Evolutionary conservation across 2,888 invertebrate genomes (phyloP).

Genomic region (Ophion slaviceki): DNA sequence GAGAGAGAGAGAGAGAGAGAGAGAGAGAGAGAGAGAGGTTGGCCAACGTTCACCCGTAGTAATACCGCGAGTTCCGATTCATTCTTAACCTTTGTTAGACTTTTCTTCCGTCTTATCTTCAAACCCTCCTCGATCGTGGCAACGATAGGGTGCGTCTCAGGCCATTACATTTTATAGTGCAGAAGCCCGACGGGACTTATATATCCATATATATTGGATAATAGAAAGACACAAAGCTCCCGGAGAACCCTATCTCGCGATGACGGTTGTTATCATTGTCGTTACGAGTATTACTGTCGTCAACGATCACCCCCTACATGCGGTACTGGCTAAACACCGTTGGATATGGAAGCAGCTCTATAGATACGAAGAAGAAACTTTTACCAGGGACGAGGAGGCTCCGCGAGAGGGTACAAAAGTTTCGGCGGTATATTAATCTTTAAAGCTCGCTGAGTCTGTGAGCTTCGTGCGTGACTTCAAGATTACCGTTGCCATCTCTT

Average conservation of each 20-base stretch:
- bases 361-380: slow-evolving; percentile 40
- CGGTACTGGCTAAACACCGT: slow-evolving; percentile 15
- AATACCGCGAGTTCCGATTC: slow-evolving; percentile 61
- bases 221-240: slow-evolving; percentile 25
- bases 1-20: slow-evolving; percentile 15
- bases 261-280: slow-evolving; percentile 56
- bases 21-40: slow-evolving; percentile 37
- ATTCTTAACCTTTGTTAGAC: slow-evolving; percentile 63
- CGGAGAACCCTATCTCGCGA: neutral
- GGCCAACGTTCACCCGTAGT: slow-evolving; percentile 41
- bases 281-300: slow-evolving; percentile 64
- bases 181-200: slow-evolving; percentile 23
- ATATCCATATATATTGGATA: neutral
- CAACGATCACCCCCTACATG: slow-evolving; percentile 56
- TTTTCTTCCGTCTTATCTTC: slow-evolving; percentile 64
- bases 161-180: slow-evolving; percentile 64
- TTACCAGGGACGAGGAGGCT: neutral
- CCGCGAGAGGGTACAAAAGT: slow-evolving; percentile 26
- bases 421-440: slow-evolving; percentile 30
- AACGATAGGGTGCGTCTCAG: slow-evolving; percentile 59
- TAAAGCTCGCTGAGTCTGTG: slow-evolving; percentile 14
- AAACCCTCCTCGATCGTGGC: slow-evolving; percentile 63
- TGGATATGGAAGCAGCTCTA: slow-evolving; percentile 21
- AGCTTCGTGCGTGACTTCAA: neutral
- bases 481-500: slow-evolving; percentile 38